Conservation (phyloP, 2,888 invertebrate genomes). For the Mythimna pallens region DNA sequence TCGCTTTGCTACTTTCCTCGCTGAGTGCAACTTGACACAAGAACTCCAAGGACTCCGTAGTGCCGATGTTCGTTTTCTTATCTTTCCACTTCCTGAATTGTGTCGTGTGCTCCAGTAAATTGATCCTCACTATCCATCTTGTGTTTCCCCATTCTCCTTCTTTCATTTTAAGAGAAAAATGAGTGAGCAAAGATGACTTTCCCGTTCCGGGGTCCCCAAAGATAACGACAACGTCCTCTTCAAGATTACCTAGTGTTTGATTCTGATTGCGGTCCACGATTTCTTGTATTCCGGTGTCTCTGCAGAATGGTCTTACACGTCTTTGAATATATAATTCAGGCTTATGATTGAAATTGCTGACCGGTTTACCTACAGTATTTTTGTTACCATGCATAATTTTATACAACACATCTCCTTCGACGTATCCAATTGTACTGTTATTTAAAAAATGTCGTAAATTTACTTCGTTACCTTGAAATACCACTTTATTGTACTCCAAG, state of each 20-base stretch:
- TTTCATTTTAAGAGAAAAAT: slow-evolving; percentile 45
- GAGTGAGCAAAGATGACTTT: slow-evolving; percentile 57
- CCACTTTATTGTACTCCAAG: slow-evolving; percentile 15
- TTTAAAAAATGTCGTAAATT: slow-evolving; percentile 22
- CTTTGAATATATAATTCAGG: slow-evolving; percentile 8
- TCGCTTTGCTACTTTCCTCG: not conserved
- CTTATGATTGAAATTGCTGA: slow-evolving; percentile 21
- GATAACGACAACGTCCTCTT: slow-evolving; percentile 24
- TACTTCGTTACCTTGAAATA: slow-evolving; percentile 46
- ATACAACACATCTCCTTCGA: slow-evolving; percentile 29
- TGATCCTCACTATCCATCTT: slow-evolving; percentile 52
- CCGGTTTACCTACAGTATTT: slow-evolving; percentile 25
- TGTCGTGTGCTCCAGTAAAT: slow-evolving; percentile 37
- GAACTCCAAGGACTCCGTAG: slow-evolving; percentile 13
- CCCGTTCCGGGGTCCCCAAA: slow-evolving; percentile 56
- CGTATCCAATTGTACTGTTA: not conserved
- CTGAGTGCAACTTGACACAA: slow-evolving; percentile 19
- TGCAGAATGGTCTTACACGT: not conserved
- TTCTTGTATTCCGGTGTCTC: not conserved
- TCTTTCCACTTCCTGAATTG: slow-evolving; percentile 40
- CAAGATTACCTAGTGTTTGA: slow-evolving; percentile 19
- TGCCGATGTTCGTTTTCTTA: not conserved
- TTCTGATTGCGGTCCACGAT: not conserved
- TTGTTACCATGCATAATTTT: slow-evolving; percentile 28
- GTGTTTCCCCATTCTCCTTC: not conserved